Conservation (phyloP, 2,888 invertebrate species). For the Dasysyrphus albostriatus region DNA sequence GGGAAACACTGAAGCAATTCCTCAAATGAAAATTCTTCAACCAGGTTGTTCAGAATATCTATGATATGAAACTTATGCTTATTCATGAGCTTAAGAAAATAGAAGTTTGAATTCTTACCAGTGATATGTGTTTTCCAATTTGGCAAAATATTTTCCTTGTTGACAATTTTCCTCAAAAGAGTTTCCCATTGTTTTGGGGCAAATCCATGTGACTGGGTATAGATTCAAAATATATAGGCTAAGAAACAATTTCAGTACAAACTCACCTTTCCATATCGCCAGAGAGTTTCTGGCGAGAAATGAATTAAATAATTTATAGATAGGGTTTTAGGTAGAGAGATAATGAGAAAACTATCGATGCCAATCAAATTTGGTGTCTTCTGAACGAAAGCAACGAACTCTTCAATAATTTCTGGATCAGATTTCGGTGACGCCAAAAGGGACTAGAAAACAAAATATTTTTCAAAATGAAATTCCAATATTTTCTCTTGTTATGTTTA, state of each 20-base stretch:
- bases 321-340: constrained; percentile 85
- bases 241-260: neutral
- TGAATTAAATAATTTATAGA: constrained; percentile 86
- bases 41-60: constrained; percentile 82
- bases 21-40: constrained; percentile 81
- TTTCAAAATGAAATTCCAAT: neutral
- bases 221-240: neutral
- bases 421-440: constrained; percentile 86
- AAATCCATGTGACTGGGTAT: constrained; percentile 81
- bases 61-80: constrained; percentile 51
- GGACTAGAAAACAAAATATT: constrained; percentile 65
- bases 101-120: constrained; percentile 74
- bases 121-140: constrained; percentile 81
- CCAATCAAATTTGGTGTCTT: constrained; percentile 85
- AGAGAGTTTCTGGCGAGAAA: constrained; percentile 86
- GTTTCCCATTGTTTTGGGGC: constrained; percentile 83
- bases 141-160: constrained; percentile 81
- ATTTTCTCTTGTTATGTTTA: neutral
- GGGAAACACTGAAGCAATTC: constrained; percentile 83
- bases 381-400: constrained; percentile 87
- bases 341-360: constrained; percentile 85
- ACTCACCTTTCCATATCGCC: constrained; percentile 88
- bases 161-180: constrained; percentile 81
- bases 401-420: constrained; percentile 84
- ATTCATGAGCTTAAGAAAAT: neutral